Conservation (phyloP, 1,140 invertebrate species). For the Drosophila kikkawai region DNA sequence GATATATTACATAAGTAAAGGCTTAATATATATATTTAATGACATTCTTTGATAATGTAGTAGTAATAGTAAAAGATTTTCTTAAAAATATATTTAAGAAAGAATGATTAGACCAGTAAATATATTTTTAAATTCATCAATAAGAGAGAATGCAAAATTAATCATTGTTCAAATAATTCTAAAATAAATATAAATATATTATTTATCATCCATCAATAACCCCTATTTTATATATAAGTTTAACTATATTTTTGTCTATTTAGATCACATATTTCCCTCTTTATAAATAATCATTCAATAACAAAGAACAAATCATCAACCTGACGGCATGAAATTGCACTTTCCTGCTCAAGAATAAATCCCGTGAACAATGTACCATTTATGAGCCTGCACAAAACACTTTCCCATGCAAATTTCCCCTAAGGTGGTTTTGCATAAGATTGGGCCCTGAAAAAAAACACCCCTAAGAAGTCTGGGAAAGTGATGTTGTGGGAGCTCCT, state of each 20-base stretch:
- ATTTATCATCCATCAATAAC: too few relatives aligned
- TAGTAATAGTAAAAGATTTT: background rate
- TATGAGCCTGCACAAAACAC: slow-evolving; percentile 55
- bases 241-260: background rate
- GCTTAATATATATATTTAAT: too few relatives aligned
- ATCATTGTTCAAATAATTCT: too few relatives aligned
- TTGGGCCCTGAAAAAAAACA: slow-evolving; percentile 42
- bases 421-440: slow-evolving; percentile 81
- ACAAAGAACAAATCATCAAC: slow-evolving; percentile 21
- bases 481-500: slow-evolving; percentile 9
- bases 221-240: too few relatives aligned
- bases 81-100: background rate
- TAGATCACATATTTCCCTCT: background rate
- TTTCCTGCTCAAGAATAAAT: slow-evolving; percentile 53
- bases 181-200: too few relatives aligned
- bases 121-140: background rate
- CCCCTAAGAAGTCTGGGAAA: slow-evolving; percentile 64
- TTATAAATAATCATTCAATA: background rate
- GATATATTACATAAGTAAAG: too few relatives aligned
- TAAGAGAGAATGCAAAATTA: too few relatives aligned
- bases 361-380: slow-evolving; percentile 10
- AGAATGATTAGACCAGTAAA: background rate
- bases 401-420: slow-evolving; percentile 77
- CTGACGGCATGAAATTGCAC: slow-evolving; percentile 69
- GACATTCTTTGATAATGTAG: too few relatives aligned